Conservation (phyloP, 2,888 invertebrate genomes). For the Sphaerophoria rueppellii region DNA sequence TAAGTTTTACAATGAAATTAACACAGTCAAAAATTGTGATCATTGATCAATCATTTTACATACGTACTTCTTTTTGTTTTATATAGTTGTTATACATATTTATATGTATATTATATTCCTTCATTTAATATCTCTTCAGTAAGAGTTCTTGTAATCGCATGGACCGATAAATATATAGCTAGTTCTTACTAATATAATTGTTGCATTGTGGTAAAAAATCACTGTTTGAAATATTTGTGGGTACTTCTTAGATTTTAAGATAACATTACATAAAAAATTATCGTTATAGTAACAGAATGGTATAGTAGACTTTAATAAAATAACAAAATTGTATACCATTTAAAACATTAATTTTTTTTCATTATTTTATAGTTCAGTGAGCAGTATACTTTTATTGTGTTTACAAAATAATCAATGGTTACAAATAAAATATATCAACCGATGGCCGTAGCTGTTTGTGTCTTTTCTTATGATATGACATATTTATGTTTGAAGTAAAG, state of each 20-base stretch:
- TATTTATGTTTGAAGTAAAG: no score
- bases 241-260: slow-evolving; percentile 5
- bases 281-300: neutral
- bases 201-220: slow-evolving; percentile 30
- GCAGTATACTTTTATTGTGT: slow-evolving; percentile 30
- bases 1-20: slow-evolving; percentile 80
- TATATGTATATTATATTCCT: slow-evolving; percentile 62
- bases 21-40: slow-evolving; percentile 82
- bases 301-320: neutral
- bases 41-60: slow-evolving; percentile 81
- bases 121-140: slow-evolving; percentile 52
- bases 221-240: slow-evolving; percentile 24
- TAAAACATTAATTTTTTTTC: neutral
- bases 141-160: slow-evolving; percentile 63
- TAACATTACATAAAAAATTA: neutral
- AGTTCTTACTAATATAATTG: slow-evolving; percentile 34
- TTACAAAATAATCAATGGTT: neutral
- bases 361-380: slow-evolving; percentile 48
- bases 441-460: no score
- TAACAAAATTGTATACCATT: no score
- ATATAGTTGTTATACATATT: slow-evolving; percentile 72
- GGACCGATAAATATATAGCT: slow-evolving; percentile 58
- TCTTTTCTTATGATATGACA: no score
- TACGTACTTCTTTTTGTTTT: slow-evolving; percentile 75
- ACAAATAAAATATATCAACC: neutral